Conservation (phyloP, 53 echinoderm and acorn worm genomes). For the Arbacia lixula region DNA sequence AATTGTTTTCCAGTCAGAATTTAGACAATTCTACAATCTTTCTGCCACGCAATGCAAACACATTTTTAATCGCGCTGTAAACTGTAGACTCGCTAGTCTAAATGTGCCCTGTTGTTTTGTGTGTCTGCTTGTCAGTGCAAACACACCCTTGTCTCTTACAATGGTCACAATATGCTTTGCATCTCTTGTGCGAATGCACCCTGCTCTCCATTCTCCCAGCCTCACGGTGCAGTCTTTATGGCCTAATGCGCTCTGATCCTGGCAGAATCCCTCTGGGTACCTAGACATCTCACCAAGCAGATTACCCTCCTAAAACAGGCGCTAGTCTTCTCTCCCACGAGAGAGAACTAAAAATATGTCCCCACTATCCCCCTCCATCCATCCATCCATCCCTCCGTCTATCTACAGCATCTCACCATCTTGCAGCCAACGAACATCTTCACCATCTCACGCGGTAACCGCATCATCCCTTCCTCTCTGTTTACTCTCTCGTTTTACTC, state of each 20-base stretch:
- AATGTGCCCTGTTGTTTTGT: too few relatives aligned
- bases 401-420: not conserved
- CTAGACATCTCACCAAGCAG: conserved; percentile 25
- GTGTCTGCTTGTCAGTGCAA: too few relatives aligned
- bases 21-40: too few relatives aligned
- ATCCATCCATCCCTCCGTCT: not conserved
- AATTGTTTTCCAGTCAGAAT: too few relatives aligned
- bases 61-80: too few relatives aligned
- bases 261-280: conserved; percentile 30
- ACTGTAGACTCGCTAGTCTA: too few relatives aligned
- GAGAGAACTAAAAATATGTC: not conserved
- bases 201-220: conserved; percentile 10
- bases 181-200: not conserved
- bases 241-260: conserved; percentile 36
- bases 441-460: too few relatives aligned
- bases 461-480: not conserved
- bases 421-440: too few relatives aligned
- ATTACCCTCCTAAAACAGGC: conserved; percentile 51
- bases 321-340: conserved; percentile 32
- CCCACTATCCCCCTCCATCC: not conserved
- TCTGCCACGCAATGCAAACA: too few relatives aligned
- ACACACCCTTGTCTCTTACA: too few relatives aligned
- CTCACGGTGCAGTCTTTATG: conserved; percentile 45
- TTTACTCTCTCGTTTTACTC: not conserved
- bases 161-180: conserved; percentile 13